Percentiles rank a stretch among this genome's conserved stretches.
phyloP scores from a whole-genome alignment of 2,797 vertebrate species.

The Pampus argenteus region DNA sequence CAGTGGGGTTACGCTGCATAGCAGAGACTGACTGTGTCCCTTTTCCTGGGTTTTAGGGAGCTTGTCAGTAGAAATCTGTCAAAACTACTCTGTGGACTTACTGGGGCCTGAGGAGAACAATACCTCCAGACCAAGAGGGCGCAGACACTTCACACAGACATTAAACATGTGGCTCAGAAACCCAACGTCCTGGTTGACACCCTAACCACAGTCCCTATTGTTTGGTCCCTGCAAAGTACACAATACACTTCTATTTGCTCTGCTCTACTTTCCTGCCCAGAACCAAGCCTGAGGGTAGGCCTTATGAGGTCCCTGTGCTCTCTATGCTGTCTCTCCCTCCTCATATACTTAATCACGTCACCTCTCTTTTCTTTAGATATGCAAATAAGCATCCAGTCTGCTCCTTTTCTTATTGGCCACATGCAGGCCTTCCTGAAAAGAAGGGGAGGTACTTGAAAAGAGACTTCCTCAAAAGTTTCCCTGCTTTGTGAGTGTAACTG shows the following conservation, averaged over 20 bases:
- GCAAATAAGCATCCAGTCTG: slow-evolving; percentile 57
- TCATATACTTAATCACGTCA: slow-evolving; percentile 71
- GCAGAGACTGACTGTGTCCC: slow-evolving; percentile 48
- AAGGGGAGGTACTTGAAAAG: slow-evolving; percentile 82
- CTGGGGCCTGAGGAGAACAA: slow-evolving; percentile 60
- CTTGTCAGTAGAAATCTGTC: slow-evolving; percentile 77
- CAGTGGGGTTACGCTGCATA: slow-evolving; percentile 52
- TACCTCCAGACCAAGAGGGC: slow-evolving; percentile 48
- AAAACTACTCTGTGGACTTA: slow-evolving; percentile 64
- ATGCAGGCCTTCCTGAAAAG: slow-evolving; percentile 71
- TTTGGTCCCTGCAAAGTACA: slow-evolving; percentile 58
- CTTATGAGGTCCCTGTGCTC: slow-evolving; percentile 48
- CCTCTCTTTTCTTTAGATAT: slow-evolving; percentile 74
- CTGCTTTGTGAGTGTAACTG: slow-evolving; percentile 53
- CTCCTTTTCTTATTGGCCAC: slow-evolving; percentile 70
- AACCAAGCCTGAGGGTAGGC: slow-evolving; percentile 57
- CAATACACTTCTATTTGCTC: slow-evolving; percentile 66
- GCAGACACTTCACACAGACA: slow-evolving; percentile 49
- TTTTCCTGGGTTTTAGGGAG: slow-evolving; percentile 57
- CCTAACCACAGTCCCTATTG: slow-evolving; percentile 51
- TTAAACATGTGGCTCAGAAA: slow-evolving; percentile 54
- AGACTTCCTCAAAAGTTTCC: slow-evolving; percentile 84
- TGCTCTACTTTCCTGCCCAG: slow-evolving; percentile 61
- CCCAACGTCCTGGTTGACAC: slow-evolving; percentile 47
- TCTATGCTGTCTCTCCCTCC: slow-evolving; percentile 39